A percentile compares a stretch with the other conserved stretches of the same genome.
These are phyloP conservation scores for Saccopteryx bilineata DNA, from an alignment of 2,113 vertebrate genomes.

Conservation along the genomic window DNA sequence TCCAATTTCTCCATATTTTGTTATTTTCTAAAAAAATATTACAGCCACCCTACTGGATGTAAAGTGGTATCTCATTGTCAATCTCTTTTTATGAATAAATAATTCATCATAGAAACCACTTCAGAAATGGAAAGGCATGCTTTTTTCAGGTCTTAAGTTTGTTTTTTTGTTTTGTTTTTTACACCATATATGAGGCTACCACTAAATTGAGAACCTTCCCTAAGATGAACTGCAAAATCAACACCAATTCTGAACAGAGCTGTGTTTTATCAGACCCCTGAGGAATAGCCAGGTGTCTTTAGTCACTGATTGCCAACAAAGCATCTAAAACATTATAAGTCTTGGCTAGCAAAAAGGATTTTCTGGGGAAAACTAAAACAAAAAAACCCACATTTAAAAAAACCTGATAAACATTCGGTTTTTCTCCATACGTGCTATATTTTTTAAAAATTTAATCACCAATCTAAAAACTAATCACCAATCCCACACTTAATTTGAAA, in stretches of 20 bases:
- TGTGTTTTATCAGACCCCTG: slow-evolving; percentile 19
- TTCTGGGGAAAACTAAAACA: neutral
- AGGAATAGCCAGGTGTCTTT: slow-evolving; percentile 3
- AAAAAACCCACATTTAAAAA: no score
- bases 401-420: neutral
- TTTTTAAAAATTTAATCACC: slow-evolving; percentile 43
- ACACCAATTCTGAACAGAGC: slow-evolving; percentile 28
- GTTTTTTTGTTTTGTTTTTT: slow-evolving; percentile 33
- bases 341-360: neutral
- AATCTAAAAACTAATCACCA: neutral
- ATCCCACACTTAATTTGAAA: slow-evolving; percentile 4
- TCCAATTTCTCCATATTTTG: slow-evolving; percentile 5
- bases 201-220: slow-evolving; percentile 8
- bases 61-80: slow-evolving; percentile 14
- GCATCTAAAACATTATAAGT: neutral
- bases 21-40: neutral
- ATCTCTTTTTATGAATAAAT: neutral
- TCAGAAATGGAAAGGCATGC: neutral
- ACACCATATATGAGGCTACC: neutral
- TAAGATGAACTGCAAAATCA: slow-evolving; percentile 24
- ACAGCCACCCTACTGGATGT: neutral
- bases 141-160: neutral
- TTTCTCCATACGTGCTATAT: neutral
- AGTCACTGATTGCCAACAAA: slow-evolving; percentile 24
- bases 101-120: neutral